Evolutionary conservation across 2,888 invertebrate species (phyloP), one percentile per base, ranked within the genome.

Genomic region (Thera britannica): DNA sequence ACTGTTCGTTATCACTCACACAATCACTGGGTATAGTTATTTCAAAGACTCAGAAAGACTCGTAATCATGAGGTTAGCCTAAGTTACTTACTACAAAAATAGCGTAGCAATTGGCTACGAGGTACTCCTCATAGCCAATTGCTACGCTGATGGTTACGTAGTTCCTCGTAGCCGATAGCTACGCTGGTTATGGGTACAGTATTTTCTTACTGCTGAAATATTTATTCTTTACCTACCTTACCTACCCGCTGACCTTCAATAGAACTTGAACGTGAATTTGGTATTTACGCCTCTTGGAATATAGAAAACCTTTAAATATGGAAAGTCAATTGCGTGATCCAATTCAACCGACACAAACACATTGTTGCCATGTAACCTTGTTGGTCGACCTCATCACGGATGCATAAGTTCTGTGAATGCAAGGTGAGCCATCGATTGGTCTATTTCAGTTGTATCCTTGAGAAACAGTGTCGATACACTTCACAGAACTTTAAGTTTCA

Each of bases 391-490:
- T 83, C 81, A 85, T 86, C 76, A 81, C 61, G 67, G 75, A 86
- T 87, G 85, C 82, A 85, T 83, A 79, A 77, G 82, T 79, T 86
- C 81, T 72, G 71, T 78, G 81, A 85, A 85, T 83, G 83, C 82
- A 85, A 77, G 78, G 71, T 72, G 77, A 79, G 72, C 70, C 72
- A 81, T 84, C 79, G 83, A 80, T 80, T 77, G 79, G 73, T 83
- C 82, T 83, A 86, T 85, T 86, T 81, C 65, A 66, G 72, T 12
- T 11, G 64, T 64, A 71, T 75, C 71, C 75, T 74, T 74, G 72
- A 70, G 49, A 62, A 9, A 52, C 36, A 38, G 6, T 56, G 41
- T 38, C 63, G 34, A 46, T 51, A 58, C 46, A 41, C 36, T 58
- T 62, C 61, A 62, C 46, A 58, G 57, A 66, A 66, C 51, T 65